Base-by-base conservation (phyloP, 2,113 vertebrate species). In the Grallaria varia region DNA sequence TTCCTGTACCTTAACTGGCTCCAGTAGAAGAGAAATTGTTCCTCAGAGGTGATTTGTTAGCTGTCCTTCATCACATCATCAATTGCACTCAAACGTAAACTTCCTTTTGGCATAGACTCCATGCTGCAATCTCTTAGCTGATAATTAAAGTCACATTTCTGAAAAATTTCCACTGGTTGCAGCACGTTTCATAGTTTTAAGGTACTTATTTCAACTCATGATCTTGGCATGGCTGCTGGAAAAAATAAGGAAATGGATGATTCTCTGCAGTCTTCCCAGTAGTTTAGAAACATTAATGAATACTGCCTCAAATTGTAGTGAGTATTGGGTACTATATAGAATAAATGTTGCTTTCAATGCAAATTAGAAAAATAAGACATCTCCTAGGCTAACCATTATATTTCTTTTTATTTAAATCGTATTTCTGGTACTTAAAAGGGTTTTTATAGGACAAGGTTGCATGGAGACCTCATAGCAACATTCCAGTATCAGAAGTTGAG, bases 21-120 rank as follows among this genome's bases (percentile, higher is more conserved):
- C 83, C 30, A 44, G 15, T 23, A 40, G 39, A 74, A 88, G 25
- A 66, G 3, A 82, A 93, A 35, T 30, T 84, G 22, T 47, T 87
- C 45, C n/a, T 72, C 23, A 79, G 53, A 93, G 14, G 35, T 0
- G 5, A 56, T 75, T 85, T 90, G 74, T 94, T 85, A 88, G 23
- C 50, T 88, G n/a, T 92, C 49, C 79, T 85, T 96, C 90, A 83
- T 78, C 78, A 75, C 50, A 88, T 77, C 59, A 62, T 83, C 67
- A 39, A 21, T 27, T 83, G 55, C 12, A 40, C 31, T 85, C 40
- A 68, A 72, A 68, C 49, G 22, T 27, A 89, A 87, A 20, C 14
- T 24, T 90, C 49, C 31, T 94, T 72, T 92, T 91, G 87, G 71
- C 78, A 74, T 21, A 50, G 21, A 37, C 5, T 80, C 49, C 1